Percentiles rank a stretch among this genome's conserved stretches.
Conservation (phyloP, 2,797 vertebrate genomes). For the Gambusia yucatana region DNA sequence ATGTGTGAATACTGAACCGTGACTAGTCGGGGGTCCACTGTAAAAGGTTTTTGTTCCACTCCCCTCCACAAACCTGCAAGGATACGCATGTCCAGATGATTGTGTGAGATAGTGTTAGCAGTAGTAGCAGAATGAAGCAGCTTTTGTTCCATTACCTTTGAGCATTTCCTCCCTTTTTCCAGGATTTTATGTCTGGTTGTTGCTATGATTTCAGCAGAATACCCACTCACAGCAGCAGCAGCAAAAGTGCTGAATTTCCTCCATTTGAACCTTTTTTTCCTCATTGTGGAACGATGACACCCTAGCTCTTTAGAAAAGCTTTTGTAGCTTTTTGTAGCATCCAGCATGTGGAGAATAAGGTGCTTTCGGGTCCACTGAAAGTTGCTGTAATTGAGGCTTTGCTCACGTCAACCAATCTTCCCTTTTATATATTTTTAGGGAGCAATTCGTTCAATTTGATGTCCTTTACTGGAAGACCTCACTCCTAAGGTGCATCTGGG, state of each 20-base stretch:
- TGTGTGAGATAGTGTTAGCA: not conserved
- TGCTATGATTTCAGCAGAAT: not conserved
- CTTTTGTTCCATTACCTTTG: not conserved
- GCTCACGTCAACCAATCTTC: conserved; percentile 8
- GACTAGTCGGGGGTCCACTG: not conserved
- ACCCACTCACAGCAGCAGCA: not conserved
- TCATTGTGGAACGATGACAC: conserved; percentile 1
- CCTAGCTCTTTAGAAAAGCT: conserved; percentile 7
- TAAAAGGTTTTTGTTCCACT: not conserved
- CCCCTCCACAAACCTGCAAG: not conserved
- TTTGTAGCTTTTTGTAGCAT: conserved; percentile 1
- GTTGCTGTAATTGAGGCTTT: conserved; percentile 10
- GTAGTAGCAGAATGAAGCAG: not conserved
- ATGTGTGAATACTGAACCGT: not conserved
- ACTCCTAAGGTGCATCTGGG: not conserved
- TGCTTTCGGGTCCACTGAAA: conserved; percentile 7
- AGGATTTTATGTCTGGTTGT: not conserved
- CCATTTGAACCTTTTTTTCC: not conserved
- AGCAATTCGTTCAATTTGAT: conserved; percentile 1
- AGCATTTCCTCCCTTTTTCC: not conserved
- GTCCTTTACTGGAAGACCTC: conserved; percentile 5
- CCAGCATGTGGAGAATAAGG: conserved; percentile 2
- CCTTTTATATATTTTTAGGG: conserved; percentile 12
- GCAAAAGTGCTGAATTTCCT: conserved; percentile 2
- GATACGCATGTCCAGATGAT: not conserved